Base-by-base conservation (phyloP, 2,888 invertebrate genomes). In the Mythimna lalbum region DNA sequence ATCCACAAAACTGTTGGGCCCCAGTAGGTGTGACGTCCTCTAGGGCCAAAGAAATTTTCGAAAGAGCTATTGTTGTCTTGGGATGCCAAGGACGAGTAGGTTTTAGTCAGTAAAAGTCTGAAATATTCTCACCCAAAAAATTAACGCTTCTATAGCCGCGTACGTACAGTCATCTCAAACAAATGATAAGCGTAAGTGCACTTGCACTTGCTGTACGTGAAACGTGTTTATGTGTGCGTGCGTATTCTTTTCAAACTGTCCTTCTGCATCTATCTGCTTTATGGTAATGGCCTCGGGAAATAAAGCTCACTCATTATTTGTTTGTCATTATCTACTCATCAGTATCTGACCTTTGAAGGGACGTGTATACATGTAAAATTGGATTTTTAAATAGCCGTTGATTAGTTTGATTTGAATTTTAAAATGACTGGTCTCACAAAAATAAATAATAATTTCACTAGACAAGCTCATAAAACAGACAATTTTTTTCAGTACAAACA, bases 271-370 rank as follows among this genome's bases (percentile, higher is more conserved):
- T 2, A 33, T 43, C 1, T 57, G n/a, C 21, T 43, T 3, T 12
- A 9, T 57, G 19, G 14, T 9, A 59, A 52, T 39, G 23, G n/a
- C 62, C 62, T 56, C 33, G 47, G 47, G 33, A 62, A 27, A 67
- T 53, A 72, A 72, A 65, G 17, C 63, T 31, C 55, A 21, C 53
- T 50, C 52, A 65, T 68, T 66, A 72, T 72, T 76, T 72, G 64
- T 76, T 79, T 53, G 17, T 72, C 60, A 76, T 68, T 72, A 80
- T 73, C 68, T 50, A 53, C 19, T 73, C 60, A 63, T 78, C 68
- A 73, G 62, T 50, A 72, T 63, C 27, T 72, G 68, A 72, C 67
- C 71, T 76, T 71, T 63, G 9, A 63, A 65, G 76, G 21, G 31
- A 55, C 21, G 10, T 57, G 39, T 57, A 23, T 63, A 67, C 49